These are phyloP conservation scores for Brachyalestes nurse DNA, from an alignment of 2,797 vertebrate genomes.

Conservation along the genomic window DNA sequence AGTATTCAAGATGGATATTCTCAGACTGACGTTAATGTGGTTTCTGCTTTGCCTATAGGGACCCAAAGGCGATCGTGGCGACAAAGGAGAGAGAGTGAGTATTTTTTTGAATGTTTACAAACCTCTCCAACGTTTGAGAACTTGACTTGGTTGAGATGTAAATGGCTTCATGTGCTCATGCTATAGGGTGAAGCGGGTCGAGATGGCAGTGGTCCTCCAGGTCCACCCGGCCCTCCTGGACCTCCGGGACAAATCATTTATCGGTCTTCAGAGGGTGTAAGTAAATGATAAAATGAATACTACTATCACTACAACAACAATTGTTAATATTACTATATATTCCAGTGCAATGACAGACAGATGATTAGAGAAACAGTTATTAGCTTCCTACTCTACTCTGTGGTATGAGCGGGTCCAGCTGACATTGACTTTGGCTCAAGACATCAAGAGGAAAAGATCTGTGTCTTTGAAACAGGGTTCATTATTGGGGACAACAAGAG, in stretches of 20 bases:
- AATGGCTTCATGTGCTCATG: constrained; percentile 1
- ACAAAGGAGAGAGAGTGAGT: constrained; percentile 76
- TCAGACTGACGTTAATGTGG: not conserved
- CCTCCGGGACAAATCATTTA: constrained; percentile 84
- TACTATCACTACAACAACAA: not conserved
- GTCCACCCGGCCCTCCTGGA: constrained; percentile 89
- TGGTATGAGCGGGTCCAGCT: too few relatives aligned
- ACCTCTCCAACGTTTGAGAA: not conserved
- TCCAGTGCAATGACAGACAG: too few relatives aligned
- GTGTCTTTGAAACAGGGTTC: too few relatives aligned
- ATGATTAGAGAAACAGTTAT: too few relatives aligned
- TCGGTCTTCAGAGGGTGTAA: constrained; percentile 68
- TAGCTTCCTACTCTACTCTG: too few relatives aligned
- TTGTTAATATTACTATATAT: not conserved
- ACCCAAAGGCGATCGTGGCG: constrained; percentile 71
- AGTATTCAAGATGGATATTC: constrained; percentile 3
- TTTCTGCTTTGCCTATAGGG: constrained; percentile 67
- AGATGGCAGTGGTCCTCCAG: constrained; percentile 83
- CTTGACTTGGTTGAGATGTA: not conserved
- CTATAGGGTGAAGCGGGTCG: constrained; percentile 86
- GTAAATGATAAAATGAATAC: not conserved
- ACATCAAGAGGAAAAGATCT: too few relatives aligned
- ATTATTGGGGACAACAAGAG: too few relatives aligned
- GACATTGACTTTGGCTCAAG: too few relatives aligned
- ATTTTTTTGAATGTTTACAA: not conserved